phyloP scores from a whole-genome alignment of 2,888 invertebrate species.

The Macrophya alboannulata region DNA sequence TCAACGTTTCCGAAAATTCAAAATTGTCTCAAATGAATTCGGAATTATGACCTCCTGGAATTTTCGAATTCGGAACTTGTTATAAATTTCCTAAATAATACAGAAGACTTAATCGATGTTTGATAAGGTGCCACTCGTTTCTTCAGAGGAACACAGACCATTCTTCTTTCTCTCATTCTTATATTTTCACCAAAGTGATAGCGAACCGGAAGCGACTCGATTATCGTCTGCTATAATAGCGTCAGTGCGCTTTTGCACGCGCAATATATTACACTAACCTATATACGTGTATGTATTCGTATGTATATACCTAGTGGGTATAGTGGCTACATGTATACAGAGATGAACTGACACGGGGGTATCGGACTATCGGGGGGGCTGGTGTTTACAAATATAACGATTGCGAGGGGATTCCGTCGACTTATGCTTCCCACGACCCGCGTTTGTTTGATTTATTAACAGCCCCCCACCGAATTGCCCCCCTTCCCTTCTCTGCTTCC shows the following conservation, averaged over 20 bases:
- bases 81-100: neutral
- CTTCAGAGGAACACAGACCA: neutral
- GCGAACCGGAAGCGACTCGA: conserved; percentile 22
- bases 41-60: too few relatives aligned
- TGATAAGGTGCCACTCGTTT: neutral
- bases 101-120: neutral
- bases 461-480: conserved; percentile 67
- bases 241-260: neutral
- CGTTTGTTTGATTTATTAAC: conserved; percentile 74
- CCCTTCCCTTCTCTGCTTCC: conserved; percentile 60
- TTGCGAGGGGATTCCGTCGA: conserved; percentile 68
- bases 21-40: too few relatives aligned
- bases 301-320: neutral
- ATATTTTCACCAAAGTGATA: neutral
- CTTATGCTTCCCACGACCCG: conserved; percentile 75
- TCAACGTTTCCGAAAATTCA: too few relatives aligned
- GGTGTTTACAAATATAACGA: conserved; percentile 70
- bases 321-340: neutral
- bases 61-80: too few relatives aligned
- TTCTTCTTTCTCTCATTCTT: neutral
- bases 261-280: neutral
- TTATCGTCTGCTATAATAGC: conserved; percentile 1
- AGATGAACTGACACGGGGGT: neutral
- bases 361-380: conserved; percentile 33
- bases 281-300: neutral